Evolutionary conservation across 2,797 vertebrate species (phyloP).

Genomic region (Neopelma chrysocephalum): DNA sequence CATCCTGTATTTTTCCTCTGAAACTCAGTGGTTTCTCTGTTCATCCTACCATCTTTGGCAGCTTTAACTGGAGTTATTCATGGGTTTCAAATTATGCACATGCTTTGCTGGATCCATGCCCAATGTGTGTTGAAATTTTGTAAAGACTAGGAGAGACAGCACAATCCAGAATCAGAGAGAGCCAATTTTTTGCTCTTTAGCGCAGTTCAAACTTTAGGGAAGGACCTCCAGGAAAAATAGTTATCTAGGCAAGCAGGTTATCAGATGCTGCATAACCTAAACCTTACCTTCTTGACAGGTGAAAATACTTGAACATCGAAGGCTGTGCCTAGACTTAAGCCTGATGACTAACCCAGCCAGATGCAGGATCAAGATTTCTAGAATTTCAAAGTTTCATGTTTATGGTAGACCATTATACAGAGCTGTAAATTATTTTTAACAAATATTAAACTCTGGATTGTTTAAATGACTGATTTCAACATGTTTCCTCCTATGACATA

Average conservation of each 20-base stretch:
- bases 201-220: neutral
- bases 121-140: constrained; percentile 19
- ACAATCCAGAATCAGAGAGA: neutral
- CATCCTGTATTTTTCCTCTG: constrained; percentile 23
- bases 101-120: constrained; percentile 28
- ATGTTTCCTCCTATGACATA: neutral
- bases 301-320: neutral
- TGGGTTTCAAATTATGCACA: constrained; percentile 50
- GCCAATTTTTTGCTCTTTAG: constrained; percentile 7
- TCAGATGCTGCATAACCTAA: neutral
- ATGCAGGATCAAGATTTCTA: constrained; percentile 1
- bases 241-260: neutral
- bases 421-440: neutral
- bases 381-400: neutral
- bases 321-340: constrained; percentile 6
- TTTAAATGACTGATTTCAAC: constrained; percentile 23
- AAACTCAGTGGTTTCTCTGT: constrained; percentile 45
- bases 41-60: constrained; percentile 56
- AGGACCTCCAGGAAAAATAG: neutral
- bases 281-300: neutral
- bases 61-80: constrained; percentile 43
- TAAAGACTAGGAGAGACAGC: neutral
- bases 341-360: neutral
- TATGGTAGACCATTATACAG: neutral
- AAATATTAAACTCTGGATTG: neutral